Base-by-base conservation (phyloP, 2,113 vertebrate genomes). In the Toxostoma redivivum region DNA sequence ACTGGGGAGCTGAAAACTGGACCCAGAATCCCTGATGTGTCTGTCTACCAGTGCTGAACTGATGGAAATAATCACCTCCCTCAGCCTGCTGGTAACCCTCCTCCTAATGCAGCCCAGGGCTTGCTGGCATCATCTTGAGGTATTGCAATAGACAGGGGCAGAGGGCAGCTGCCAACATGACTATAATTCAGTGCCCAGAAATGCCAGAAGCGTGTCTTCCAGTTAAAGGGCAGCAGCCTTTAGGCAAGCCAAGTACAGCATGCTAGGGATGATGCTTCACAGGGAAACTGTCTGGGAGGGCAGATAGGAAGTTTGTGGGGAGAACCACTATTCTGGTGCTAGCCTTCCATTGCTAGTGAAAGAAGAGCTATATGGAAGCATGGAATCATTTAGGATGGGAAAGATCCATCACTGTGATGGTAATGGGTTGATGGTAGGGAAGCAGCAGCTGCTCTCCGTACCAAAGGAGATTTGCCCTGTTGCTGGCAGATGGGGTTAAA, bases 111-210 rank as follows among this genome's bases (percentile, higher is more conserved):
- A 94, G 67, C 54, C 54, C 60, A 66, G 57, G 31, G 74, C 79
- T 76, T 94, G 60, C 80, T 93, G 86, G 82, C 88, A 93, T 83
- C 88, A n/a, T 93, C 53, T 66, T 66, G 82, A 93, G 67, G 35
- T 78, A 88, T 93, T 94, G 60, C 90, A 93, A 38, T 38, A 86
- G 90, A 83, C 88, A 77, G 79, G 90, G 70, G 92, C 88, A 95
- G 86, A 90, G 86, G 80, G 80, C 90, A 94, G 86, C 95, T 95
- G 88, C 82, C 94, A 93, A 42, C 45, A 17, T 65, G 88, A 88
- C 58, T 80, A 54, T 79, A 92, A 72, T 76, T 88, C 1, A 0
- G 25, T 83, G 78, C 71, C 71, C 28, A 54, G 67, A 54, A 86
- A 83, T 77, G 90, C 79, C 71, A 93, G 76, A 66, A 83, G 86